These are phyloP conservation scores for Sinocyclocheilus anophthalmus DNA, from an alignment of 2,113 vertebrate genomes.

Conservation along the genomic window DNA sequence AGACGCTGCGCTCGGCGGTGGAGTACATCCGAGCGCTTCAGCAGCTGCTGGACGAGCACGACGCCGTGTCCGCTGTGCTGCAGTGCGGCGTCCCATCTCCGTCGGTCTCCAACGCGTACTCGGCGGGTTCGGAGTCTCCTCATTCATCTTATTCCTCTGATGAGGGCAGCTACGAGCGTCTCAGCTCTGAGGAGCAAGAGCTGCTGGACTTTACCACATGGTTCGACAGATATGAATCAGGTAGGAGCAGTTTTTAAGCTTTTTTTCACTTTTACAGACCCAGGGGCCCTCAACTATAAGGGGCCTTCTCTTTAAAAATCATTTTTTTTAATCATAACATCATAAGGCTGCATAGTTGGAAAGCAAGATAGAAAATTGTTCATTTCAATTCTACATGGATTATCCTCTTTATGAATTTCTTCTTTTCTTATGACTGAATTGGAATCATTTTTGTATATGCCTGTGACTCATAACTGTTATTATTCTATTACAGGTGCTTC, in stretches of 20 bases:
- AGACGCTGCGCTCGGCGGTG: constrained; percentile 72
- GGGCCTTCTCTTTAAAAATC: not conserved
- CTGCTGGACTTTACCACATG: constrained; percentile 81
- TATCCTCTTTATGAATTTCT: not conserved
- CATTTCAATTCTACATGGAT: not conserved
- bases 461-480: not conserved
- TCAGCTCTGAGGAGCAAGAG: constrained; percentile 77
- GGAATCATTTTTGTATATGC: not conserved
- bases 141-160: constrained; percentile 79
- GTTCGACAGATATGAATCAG: constrained; percentile 77
- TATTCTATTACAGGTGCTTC: constrained; percentile 12
- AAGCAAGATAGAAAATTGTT: no score
- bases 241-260: constrained; percentile 1
- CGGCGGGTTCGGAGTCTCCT: constrained; percentile 68
- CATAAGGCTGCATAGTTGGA: no score
- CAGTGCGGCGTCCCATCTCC: constrained; percentile 65
- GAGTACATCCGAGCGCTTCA: constrained; percentile 87
- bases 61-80: constrained; percentile 72
- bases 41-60: constrained; percentile 80
- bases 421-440: not conserved
- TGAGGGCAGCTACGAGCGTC: constrained; percentile 76
- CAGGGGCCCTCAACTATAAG: not conserved
- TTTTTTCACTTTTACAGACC: not conserved
- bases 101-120: constrained; percentile 42
- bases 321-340: no score